Evolutionary conservation across 2,797 vertebrate genomes (phyloP).

Genomic region (Neomorphus geoffroyi): DNA sequence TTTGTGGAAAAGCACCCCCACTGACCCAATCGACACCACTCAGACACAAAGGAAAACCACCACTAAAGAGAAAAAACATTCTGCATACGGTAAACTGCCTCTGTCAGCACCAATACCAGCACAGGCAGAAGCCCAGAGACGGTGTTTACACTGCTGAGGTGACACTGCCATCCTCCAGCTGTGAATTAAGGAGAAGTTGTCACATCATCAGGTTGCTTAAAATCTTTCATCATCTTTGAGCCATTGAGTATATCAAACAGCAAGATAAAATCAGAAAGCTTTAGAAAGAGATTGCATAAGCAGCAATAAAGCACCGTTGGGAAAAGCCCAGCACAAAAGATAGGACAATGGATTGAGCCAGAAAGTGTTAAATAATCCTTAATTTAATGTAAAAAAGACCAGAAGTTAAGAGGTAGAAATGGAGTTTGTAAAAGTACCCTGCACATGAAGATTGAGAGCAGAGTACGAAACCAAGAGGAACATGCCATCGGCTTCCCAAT

Average conservation of each 20-base stretch:
- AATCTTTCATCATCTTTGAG: constrained; percentile 37
- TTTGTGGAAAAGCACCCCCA: neutral
- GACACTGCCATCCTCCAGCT: constrained; percentile 1
- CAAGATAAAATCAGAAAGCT: constrained; percentile 52
- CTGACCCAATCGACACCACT: neutral
- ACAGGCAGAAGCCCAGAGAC: neutral
- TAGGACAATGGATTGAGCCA: neutral
- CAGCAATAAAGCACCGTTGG: constrained; percentile 19
- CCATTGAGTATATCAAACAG: constrained; percentile 25
- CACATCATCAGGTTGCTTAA: neutral
- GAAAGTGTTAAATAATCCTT: neutral
- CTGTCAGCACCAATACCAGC: neutral
- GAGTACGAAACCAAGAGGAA: neutral
- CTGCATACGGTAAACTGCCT: neutral
- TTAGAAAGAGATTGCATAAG: constrained; percentile 58
- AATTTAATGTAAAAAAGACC: neutral
- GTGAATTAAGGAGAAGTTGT: constrained; percentile 7
- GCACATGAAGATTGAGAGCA: neutral
- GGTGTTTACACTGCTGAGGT: neutral
- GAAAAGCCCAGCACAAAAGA: neutral
- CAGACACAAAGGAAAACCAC: neutral
- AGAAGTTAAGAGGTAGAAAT: neutral
- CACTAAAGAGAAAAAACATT: neutral
- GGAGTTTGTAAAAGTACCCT: neutral
- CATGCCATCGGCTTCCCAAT: neutral